These are phyloP conservation scores for Agriotes lineatus DNA, from an alignment of 2,888 invertebrate species.

Conservation along the genomic window DNA sequence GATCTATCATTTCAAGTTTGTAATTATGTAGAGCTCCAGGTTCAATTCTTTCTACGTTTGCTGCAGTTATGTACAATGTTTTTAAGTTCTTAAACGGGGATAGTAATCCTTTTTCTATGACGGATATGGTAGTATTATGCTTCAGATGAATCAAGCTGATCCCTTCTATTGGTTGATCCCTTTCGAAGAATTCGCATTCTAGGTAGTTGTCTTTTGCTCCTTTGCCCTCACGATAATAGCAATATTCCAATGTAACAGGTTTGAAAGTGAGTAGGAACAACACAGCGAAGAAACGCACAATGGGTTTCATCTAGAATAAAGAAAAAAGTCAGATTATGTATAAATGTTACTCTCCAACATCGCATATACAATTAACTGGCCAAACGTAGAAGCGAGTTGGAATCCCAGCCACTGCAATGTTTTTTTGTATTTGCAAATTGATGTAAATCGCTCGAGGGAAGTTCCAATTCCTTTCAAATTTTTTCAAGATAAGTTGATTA, in stretches of 20 bases:
- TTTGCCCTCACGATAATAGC: slow-evolving; percentile 32
- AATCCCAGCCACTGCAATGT: too few relatives aligned
- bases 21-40: slow-evolving; percentile 20
- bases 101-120: slow-evolving; percentile 14
- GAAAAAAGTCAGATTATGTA: too few relatives aligned
- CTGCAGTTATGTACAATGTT: slow-evolving; percentile 35
- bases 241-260: slow-evolving; percentile 22
- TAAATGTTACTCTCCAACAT: too few relatives aligned
- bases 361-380: too few relatives aligned
- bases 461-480: too few relatives aligned
- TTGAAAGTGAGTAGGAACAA: too few relatives aligned
- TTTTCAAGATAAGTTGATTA: too few relatives aligned
- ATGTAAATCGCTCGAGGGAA: too few relatives aligned
- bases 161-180: slow-evolving; percentile 28
- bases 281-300: too few relatives aligned
- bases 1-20: slow-evolving; percentile 32
- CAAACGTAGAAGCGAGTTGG: too few relatives aligned
- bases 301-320: too few relatives aligned
- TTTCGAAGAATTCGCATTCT: slow-evolving; percentile 19
- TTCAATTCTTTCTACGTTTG: slow-evolving; percentile 33
- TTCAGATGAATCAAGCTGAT: slow-evolving; percentile 32
- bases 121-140: slow-evolving; percentile 30
- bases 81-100: slow-evolving; percentile 31
- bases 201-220: slow-evolving; percentile 18
- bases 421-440: too few relatives aligned